Percentiles rank a stretch among this genome's conserved stretches.
phyloP scores from a whole-genome alignment of 2,113 vertebrate genomes.

The Martes martes region DNA sequence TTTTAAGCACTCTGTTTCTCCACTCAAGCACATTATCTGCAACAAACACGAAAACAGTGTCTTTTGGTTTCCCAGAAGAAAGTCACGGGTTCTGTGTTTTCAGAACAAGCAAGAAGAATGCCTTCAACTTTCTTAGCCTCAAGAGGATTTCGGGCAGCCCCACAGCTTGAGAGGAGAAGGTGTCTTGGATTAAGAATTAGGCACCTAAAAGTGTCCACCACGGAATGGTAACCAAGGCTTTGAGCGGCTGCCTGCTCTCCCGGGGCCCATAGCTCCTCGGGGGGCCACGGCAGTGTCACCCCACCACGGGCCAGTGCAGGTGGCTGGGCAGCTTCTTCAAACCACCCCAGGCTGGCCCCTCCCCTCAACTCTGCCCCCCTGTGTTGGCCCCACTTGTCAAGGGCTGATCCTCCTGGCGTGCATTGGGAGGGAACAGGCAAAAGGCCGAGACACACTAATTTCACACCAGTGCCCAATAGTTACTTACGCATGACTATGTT shows the following conservation, averaged over 20 bases:
- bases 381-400: background rate
- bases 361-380: background rate
- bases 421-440: accelerated
- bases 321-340: background rate
- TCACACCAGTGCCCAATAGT: accelerated
- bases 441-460: background rate
- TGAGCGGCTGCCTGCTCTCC: background rate
- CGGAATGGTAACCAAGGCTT: background rate
- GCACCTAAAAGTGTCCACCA: background rate
- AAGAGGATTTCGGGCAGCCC: background rate
- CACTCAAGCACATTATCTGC: slow-evolving; percentile 87
- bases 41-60: background rate
- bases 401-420: accelerated
- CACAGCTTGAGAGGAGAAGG: background rate
- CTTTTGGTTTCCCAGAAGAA: background rate
- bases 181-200: background rate
- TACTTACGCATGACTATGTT: background rate
- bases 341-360: background rate
- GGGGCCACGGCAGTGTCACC: background rate
- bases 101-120: background rate
- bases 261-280: accelerated
- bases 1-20: slow-evolving; percentile 82
- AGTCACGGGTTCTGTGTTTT: background rate
- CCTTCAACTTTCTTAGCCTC: background rate
- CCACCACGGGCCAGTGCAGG: accelerated